Base-by-base conservation (phyloP, 2,888 invertebrate genomes). In the Leptura quadrifasciata region DNA sequence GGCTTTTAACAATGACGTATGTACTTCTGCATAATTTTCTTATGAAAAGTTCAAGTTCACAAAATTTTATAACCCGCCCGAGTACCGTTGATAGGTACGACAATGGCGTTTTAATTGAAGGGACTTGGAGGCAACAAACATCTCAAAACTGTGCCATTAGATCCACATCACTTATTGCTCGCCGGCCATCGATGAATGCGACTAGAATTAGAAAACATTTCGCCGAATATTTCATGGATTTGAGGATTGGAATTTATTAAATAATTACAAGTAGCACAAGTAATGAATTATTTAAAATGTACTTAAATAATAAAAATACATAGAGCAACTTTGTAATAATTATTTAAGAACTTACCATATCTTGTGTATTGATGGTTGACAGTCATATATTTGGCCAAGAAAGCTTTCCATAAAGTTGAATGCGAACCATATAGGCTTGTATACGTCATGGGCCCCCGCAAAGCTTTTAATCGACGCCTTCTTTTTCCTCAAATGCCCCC, bases 401-500 rank as follows among this genome's bases (percentile, higher is more conserved):
- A 80, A 80, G 39, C 61, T 60, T 31, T 77, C 76, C 81, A 82
- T 79, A 17, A 65, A 52, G 12, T 82, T 76, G 58, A 73, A 81
- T 17, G 78, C 79, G 65, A 81, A 81, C 80, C 80, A 79, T 55
- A 72, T 73, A 52, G 80, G 79, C 15, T 71, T 76, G 68, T 77
- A 79, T 54, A 80, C 67, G 55, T 81, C 61, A 27, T 61, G 17
- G 17, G 31, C 71, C 0, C 72, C 74, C 8, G 81, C 77, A 64
- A 79, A 76, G 35, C 72, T 76, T 76, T 31, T 68, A 18, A 71
- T 72, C 9, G 76, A 78, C 10, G 77, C 80, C 54, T 77, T 77
- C 35, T 75, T 74, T 73, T 74, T 79, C 5, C 72, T 69, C 15
- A 70, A 58, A 54, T 75, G 70, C 2, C 31, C 39, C 20, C 80